Base-by-base conservation (phyloP, 92 coral and sea anemone genomes). In the Porites lobata region DNA sequence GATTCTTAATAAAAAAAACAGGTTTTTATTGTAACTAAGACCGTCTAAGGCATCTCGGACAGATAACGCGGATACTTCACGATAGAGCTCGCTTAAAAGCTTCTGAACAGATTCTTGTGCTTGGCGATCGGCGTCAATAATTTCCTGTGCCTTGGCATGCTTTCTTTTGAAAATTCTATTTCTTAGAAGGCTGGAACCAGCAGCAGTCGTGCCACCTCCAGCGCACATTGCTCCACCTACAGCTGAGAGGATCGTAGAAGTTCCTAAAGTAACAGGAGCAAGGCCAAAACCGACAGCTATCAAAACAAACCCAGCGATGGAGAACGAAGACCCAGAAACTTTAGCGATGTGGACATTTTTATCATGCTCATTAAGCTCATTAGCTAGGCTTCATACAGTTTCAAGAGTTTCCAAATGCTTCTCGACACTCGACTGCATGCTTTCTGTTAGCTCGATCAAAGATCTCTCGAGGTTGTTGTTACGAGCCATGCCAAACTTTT, bases 181-280 rank as follows among this genome's bases (percentile, higher is more conserved):
- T 69, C 52, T 43, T 8, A 64, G 54, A 17, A 51, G 71, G 61
- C 52, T 79, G 6, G 91, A 61, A n/a, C 91, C 93, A 22, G 82
- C 83, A 9, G 57, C 57, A 21, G 91, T 90, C 1, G 77, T 54
- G 1, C 87, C 87, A 9, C 93, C 91, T 22, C 78, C 87, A 20
- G 92, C 91, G 52, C 78, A 65, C 52, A 86, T 75, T 12, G 70
- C 91, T 9, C 70, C 91, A 66, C 93, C 91, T 53, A 80, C 87
- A 7, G 77, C 91, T 29, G 91, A 65, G 50, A 89, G 86, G 69
- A 85, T 61, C 80, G 77, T 73, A 17, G 85, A 89, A 38, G 91
- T 19, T 12, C 91, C 93, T 15, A 90, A 79, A 17, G 72, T 89
- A 59, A 84, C 79, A 24, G 86, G 63, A 32, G 89, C 86, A 50